Base-by-base conservation (phyloP, 2,797 vertebrate genomes). In the Channallabes apus region DNA sequence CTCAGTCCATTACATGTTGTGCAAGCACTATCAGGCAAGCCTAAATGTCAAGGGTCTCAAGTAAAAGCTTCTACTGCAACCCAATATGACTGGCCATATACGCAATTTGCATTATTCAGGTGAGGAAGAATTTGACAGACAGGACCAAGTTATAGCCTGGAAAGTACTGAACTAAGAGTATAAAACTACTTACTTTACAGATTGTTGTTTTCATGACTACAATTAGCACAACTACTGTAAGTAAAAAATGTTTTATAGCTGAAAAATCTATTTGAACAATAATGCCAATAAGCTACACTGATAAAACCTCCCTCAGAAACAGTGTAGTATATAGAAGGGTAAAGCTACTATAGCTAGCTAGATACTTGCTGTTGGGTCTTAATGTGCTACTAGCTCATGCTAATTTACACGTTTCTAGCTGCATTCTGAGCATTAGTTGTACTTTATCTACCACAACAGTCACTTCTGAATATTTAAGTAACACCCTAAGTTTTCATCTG, bases 1-100 rank as follows among this genome's bases (percentile, higher is more conserved):
- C n/a, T 75, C 38, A 51, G 82, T 84, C 73, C 41, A 85, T 86
- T 56, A 87, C 41, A 80, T 84, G 81, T 71, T 65, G 73, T 68
- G 68, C 65, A 9, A 15, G 77, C 46, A 27, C 22, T 38, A 87
- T 32, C 18, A 85, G 82, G 77, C 38, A 83, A 82, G 56, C 51
- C 81, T 88, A 89, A 86, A 91, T 87, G 86, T 88, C 85, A 88
- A 87, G 64, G 75, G 81, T 88, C 80, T 86, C 32, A 65, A 80
- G 82, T 88, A 67, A 87, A 89, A 82, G 85, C 82, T 22, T 82
- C 46, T 38, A 64, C 72, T 64, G 4, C 77, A 56, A 61, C 29
- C 67, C 61, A 71, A 59, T 80, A 69, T 80, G 71, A 79, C 8
- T 22, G 71, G 46, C 58, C 15, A n/a, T 56, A 80, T 65, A 82